Evolutionary conservation across 2,113 vertebrate genomes (phyloP).

Genomic region (Gasterosteus nipponicus): DNA sequence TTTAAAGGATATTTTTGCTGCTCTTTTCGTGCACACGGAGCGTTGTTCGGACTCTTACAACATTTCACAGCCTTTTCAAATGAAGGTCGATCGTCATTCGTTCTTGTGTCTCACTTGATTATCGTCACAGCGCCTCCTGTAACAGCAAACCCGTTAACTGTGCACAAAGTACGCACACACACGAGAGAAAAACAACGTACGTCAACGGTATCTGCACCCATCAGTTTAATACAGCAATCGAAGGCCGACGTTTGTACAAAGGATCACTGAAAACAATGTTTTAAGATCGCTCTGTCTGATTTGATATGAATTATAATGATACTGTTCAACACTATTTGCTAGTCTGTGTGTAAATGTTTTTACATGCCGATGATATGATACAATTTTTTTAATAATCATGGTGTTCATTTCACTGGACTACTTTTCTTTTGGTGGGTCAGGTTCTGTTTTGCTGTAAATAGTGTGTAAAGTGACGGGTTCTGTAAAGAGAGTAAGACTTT

Average conservation of each 20-base stretch:
- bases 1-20: neutral
- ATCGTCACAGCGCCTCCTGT: constrained; percentile 27
- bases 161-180: constrained; percentile 24
- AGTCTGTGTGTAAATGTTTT: constrained; percentile 76
- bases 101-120: constrained; percentile 24
- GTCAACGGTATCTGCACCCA: constrained; percentile 45
- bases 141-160: constrained; percentile 33
- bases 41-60: neutral
- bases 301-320: constrained; percentile 63
- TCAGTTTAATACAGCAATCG: constrained; percentile 37
- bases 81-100: constrained; percentile 10
- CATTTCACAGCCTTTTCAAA: constrained; percentile 6
- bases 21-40: neutral
- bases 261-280: constrained; percentile 38
- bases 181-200: constrained; percentile 30
- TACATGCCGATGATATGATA: constrained; percentile 69
- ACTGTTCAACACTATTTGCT: constrained; percentile 63
- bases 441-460: constrained; percentile 75
- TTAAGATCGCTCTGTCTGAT: constrained; percentile 53
- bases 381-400: constrained; percentile 60
- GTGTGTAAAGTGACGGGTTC: constrained; percentile 64
- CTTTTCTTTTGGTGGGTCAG: constrained; percentile 54
- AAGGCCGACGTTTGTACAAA: constrained; percentile 70
- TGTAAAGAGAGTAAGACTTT: constrained; percentile 73
- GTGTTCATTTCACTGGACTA: constrained; percentile 66